phyloP scores from a whole-genome alignment of 2,888 invertebrate species.

The Phalera bucephala region DNA sequence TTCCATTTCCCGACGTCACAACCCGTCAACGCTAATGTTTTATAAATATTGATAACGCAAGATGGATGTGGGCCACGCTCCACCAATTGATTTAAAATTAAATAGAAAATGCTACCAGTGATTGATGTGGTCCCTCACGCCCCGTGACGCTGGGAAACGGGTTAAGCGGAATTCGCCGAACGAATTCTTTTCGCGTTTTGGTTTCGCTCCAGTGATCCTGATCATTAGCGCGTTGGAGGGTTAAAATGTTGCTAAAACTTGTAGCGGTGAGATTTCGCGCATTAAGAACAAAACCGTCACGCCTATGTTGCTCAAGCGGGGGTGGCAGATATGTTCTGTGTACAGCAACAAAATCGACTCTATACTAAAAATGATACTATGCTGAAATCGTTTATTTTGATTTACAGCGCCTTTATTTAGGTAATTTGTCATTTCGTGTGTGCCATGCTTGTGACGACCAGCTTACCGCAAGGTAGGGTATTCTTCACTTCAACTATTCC shows the following conservation, averaged over 20 bases:
- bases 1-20: slow-evolving; percentile 48
- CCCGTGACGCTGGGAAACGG: slow-evolving; percentile 60
- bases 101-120: slow-evolving; percentile 58
- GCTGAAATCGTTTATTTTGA: too few relatives aligned
- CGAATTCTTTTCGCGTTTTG: slow-evolving; percentile 43
- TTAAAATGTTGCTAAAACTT: slow-evolving; percentile 6
- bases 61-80: slow-evolving; percentile 74
- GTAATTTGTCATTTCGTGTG: too few relatives aligned
- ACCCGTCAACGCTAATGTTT: slow-evolving; percentile 50
- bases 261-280: too few relatives aligned
- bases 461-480: too few relatives aligned
- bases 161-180: slow-evolving; percentile 51
- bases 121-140: slow-evolving; percentile 72
- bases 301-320: too few relatives aligned
- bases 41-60: slow-evolving; percentile 74
- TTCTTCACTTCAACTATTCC: too few relatives aligned
- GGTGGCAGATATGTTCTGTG: too few relatives aligned
- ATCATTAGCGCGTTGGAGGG: slow-evolving; percentile 31
- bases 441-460: too few relatives aligned
- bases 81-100: slow-evolving; percentile 79
- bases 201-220: slow-evolving; percentile 27
- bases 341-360: too few relatives aligned
- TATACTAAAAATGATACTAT: too few relatives aligned
- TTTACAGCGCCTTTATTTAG: too few relatives aligned
- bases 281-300: too few relatives aligned